Evolutionary conservation across 2,888 invertebrate genomes (phyloP), one percentile per base, ranked within the genome.

Genomic region (Keiferia lycopersicella): DNA sequence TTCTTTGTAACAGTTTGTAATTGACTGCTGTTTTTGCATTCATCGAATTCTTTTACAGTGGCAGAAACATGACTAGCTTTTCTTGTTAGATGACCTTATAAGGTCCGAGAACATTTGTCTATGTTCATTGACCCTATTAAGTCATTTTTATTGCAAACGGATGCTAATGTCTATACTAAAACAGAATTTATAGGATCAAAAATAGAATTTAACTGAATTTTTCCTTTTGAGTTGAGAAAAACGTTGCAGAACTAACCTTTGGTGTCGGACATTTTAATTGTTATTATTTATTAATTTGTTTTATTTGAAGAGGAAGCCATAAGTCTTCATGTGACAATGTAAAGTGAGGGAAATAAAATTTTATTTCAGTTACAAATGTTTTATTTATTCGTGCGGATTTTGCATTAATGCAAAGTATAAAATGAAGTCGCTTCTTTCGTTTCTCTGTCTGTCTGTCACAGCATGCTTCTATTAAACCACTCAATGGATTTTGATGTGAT

Each of bases 111-210:
- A 57, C 57, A 56, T 63, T 56, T 57, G 57, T 57, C 63, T 57
- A 34, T 53, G 22, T 16, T 41, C 63, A 57, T 16, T 63, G 63
- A 57, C 45, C 63, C 30, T 20, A 10, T 11, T 63, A 39, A 60
- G 38, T 65, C 63, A 58, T 63, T 63, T 75, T 76, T 75, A 77
- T 75, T 66, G 67, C 58, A 62, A 63, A 7, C 59, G 71, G 75
- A 79, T 80, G 80, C 70, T 77, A 82, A 82, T 80, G 70, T 71
- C 30, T 61, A 68, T 69, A 72, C 69, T 79, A 71, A 74, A 74
- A 71, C 58, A n/a, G 20, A 53, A 63, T 63, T 63, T 63, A 63
- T 63, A 20, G 58, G 11, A 7, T 39, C 38, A 18, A 20, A 38
- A 58, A 58, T 58, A 58, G 58, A 58, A 26, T 20, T 8, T 18